These are phyloP conservation scores for Pseudomyrmex flavicornis DNA, from an alignment of 1,140 invertebrate species.

Conservation along the genomic window DNA sequence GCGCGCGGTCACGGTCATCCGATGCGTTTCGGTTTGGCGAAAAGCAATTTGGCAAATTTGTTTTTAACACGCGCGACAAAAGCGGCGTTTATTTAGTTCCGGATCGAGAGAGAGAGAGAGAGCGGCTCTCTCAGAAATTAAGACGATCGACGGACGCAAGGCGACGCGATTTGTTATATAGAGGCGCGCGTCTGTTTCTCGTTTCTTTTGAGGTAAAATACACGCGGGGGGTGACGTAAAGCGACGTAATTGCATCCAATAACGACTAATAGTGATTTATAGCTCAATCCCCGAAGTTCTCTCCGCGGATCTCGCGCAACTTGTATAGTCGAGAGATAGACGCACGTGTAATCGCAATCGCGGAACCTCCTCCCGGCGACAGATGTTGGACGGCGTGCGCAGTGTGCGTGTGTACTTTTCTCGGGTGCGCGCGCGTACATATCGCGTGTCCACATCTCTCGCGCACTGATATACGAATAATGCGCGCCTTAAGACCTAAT, in stretches of 20 bases:
- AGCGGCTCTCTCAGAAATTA: no score
- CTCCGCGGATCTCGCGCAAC: neutral
- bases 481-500: slow-evolving; percentile 57
- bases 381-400: slow-evolving; percentile 66
- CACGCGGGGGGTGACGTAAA: neutral
- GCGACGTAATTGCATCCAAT: slow-evolving; percentile 43
- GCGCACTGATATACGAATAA: slow-evolving; percentile 27
- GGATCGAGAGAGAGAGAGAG: no score
- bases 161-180: neutral
- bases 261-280: slow-evolving; percentile 55
- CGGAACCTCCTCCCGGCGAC: slow-evolving; percentile 53
- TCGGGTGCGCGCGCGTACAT: neutral
- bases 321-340: no score
- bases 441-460: neutral
- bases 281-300: slow-evolving; percentile 23
- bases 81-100: neutral
- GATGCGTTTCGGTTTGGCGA: neutral
- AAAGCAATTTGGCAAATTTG: neutral
- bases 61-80: neutral
- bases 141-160: no score
- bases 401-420: slow-evolving; percentile 24
- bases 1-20: neutral
- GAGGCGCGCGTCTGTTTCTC: neutral
- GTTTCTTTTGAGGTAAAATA: neutral
- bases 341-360: slow-evolving; percentile 25